A percentile compares a stretch with the other conserved stretches of the same genome.
phyloP scores from a whole-genome alignment of 2,888 invertebrate genomes.

The Anoplius nigerrimus region DNA sequence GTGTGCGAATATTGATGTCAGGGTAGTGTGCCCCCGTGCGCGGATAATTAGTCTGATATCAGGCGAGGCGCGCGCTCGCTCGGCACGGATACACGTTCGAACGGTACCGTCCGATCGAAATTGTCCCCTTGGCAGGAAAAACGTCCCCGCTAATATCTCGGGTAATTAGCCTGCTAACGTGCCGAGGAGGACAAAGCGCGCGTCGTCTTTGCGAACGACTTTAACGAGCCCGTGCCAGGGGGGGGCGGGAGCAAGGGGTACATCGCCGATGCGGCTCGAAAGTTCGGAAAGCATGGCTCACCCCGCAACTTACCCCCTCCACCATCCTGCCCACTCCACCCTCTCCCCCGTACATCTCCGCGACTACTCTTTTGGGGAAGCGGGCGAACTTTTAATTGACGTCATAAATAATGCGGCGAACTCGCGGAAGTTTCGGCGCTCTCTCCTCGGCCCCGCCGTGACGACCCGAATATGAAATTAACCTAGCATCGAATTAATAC shows the following conservation, averaged over 20 bases:
- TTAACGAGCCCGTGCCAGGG: constrained; percentile 64
- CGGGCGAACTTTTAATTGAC: constrained; percentile 71
- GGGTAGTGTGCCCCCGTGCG: no score
- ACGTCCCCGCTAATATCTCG: no score
- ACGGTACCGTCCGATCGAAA: no score
- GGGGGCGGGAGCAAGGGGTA: no score
- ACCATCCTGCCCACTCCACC: constrained; percentile 14
- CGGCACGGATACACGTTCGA: no score
- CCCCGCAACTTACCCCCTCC: no score
- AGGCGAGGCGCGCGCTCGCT: no score
- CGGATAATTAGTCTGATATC: no score
- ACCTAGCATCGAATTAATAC: constrained; percentile 73
- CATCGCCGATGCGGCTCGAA: constrained; percentile 38
- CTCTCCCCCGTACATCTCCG: constrained; percentile 6
- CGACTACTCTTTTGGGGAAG: constrained; percentile 3
- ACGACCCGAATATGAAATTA: constrained; percentile 71
- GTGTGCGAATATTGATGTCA: no score
- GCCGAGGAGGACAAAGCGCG: constrained; percentile 37
- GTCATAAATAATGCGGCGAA: constrained; percentile 74
- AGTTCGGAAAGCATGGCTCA: no score
- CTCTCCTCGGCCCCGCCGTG: constrained; percentile 49
- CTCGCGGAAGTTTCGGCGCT: constrained; percentile 61
- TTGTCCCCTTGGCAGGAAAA: no score
- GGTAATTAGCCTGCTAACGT: no score
- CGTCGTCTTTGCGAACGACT: constrained; percentile 44